Evolutionary conservation across 2,888 invertebrate species (phyloP).

Genomic region (Electrophaes corylata): DNA sequence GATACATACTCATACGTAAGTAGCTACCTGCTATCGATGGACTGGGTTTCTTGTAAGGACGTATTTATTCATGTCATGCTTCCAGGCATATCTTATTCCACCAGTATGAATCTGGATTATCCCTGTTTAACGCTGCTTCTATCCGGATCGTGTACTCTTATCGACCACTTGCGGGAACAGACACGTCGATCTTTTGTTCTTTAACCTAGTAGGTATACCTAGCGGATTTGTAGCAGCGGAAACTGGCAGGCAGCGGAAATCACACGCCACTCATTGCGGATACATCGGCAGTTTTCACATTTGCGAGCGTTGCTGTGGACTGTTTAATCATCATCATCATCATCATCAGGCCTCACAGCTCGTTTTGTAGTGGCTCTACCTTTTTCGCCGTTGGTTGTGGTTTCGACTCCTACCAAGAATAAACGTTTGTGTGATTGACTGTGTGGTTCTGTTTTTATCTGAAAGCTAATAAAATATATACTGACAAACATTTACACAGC

Average conservation of each 20-base stretch:
- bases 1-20: no score
- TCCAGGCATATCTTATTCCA: constrained; percentile 5
- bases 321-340: background rate
- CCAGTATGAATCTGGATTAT: constrained; percentile 11
- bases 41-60: background rate
- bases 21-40: no score
- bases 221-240: constrained; percentile 16
- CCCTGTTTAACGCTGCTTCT: constrained; percentile 8
- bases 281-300: background rate
- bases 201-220: constrained; percentile 3
- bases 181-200: constrained; percentile 17
- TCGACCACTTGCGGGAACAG: constrained; percentile 11
- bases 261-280: background rate
- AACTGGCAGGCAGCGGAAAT: background rate
- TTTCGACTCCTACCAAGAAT: no score
- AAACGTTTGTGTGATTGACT: no score
- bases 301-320: background rate
- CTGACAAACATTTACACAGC: no score
- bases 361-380: no score
- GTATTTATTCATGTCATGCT: background rate
- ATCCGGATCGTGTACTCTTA: constrained; percentile 11
- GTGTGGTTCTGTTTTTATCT: no score
- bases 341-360: no score
- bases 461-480: no score
- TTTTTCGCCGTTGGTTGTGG: no score